A percentile compares a stretch with the other conserved stretches of the same genome.
These are phyloP conservation scores for Apodemia mormo DNA, from an alignment of 2,888 invertebrate genomes.

Conservation along the genomic window DNA sequence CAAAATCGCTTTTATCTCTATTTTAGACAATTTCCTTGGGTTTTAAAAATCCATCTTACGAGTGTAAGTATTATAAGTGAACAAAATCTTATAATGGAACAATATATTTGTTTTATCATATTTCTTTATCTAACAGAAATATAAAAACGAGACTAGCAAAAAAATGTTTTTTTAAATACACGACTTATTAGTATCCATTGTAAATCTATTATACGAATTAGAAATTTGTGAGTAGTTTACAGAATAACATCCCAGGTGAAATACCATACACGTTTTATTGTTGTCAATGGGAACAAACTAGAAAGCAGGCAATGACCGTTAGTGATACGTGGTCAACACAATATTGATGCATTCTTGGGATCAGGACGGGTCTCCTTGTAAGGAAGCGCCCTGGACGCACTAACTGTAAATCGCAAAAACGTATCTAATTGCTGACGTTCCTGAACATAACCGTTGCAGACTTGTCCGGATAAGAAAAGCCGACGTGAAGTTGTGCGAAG, in stretches of 20 bases:
- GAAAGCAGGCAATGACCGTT: constrained; percentile 45
- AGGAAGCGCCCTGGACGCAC: constrained; percentile 61
- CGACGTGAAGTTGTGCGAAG: background rate
- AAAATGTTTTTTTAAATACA: too few relatives aligned
- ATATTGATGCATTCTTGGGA: constrained; percentile 66
- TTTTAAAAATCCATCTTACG: too few relatives aligned
- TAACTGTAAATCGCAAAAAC: constrained; percentile 57
- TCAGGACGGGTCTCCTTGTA: constrained; percentile 64
- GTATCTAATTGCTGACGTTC: constrained; percentile 6
- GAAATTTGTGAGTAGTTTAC: background rate
- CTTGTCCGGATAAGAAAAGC: constrained; percentile 6
- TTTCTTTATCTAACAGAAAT: too few relatives aligned
- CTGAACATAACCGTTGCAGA: background rate
- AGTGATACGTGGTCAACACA: constrained; percentile 47
- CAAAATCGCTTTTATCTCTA: too few relatives aligned
- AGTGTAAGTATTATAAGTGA: too few relatives aligned
- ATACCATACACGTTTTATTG: constrained; percentile 2
- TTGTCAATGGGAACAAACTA: constrained; percentile 33
- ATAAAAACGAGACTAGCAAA: too few relatives aligned
- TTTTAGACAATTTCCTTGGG: too few relatives aligned
- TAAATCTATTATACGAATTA: background rate
- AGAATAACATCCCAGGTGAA: constrained; percentile 23
- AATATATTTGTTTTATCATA: too few relatives aligned
- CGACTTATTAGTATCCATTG: too few relatives aligned
- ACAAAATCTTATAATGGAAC: too few relatives aligned